Evolutionary conservation across 1,140 invertebrate genomes (phyloP).

Genomic region (Tenebrio molitor): DNA sequence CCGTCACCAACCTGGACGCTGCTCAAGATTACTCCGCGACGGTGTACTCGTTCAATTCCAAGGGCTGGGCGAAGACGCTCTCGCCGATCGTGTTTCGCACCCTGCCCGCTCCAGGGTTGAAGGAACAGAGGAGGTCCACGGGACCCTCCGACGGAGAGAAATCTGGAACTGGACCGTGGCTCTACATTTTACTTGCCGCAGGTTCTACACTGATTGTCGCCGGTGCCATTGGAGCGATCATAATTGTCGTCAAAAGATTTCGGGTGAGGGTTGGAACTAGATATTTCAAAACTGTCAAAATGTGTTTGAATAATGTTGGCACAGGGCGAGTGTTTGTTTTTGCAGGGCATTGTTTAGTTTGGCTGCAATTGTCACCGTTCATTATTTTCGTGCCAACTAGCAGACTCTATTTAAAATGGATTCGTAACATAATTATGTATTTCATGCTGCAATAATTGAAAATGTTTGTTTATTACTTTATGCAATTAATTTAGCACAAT

Average conservation of each 20-base stretch:
- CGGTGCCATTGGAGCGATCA: conserved; percentile 60
- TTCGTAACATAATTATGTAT: no score
- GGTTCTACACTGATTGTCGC: conserved; percentile 64
- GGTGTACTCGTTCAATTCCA: conserved; percentile 72
- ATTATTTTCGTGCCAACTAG: no score
- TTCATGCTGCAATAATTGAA: no score
- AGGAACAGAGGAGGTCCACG: conserved; percentile 63
- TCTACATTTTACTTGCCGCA: conserved; percentile 64
- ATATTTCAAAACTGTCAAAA: no score
- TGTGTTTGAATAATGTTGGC: no score
- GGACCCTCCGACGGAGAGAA: conserved; percentile 58
- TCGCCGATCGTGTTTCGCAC: conserved; percentile 58
- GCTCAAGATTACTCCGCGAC: conserved; percentile 68
- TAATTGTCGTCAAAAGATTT: conserved; percentile 63
- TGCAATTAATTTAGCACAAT: no score
- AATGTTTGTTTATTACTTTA: no score
- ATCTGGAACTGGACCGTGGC: conserved; percentile 60
- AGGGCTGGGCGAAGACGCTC: conserved; percentile 67
- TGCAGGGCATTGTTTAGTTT: no score
- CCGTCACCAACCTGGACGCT: conserved; percentile 65
- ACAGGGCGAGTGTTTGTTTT: no score
- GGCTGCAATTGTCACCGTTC: no score
- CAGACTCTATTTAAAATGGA: no score
- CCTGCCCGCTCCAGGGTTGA: conserved; percentile 62
- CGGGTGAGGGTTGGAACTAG: conserved; percentile 59